Evolutionary conservation across 2,113 vertebrate genomes (phyloP).

Genomic region (Pseudonaja textilis): DNA sequence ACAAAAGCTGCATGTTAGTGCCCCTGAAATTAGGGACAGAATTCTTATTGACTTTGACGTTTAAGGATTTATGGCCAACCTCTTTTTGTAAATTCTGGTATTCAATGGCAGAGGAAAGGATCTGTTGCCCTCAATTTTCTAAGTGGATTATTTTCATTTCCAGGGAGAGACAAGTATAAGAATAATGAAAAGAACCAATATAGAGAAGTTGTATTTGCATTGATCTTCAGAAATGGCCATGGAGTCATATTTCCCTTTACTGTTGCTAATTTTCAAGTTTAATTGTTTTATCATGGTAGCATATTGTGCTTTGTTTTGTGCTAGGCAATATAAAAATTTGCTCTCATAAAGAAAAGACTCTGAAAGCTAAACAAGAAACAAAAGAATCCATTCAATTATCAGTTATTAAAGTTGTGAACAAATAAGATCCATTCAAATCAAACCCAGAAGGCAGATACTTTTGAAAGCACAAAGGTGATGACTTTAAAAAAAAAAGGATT

Average conservation of each 20-base stretch:
- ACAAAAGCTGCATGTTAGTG: not conserved
- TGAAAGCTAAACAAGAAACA: slow-evolving; percentile 1
- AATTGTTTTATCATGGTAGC: slow-evolving; percentile 9
- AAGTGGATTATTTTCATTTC: not conserved
- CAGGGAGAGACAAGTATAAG: not conserved
- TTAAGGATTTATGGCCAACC: not conserved
- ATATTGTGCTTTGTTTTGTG: not conserved
- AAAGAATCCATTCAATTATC: not conserved
- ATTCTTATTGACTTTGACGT: not conserved
- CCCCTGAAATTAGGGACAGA: not conserved
- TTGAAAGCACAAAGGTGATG: not conserved
- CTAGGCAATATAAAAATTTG: slow-evolving; percentile 2
- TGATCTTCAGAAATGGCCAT: not conserved
- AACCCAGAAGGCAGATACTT: not conserved
- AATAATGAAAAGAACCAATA: not conserved
- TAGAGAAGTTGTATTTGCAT: not conserved
- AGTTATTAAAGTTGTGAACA: slow-evolving; percentile 3
- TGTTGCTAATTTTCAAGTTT: not conserved
- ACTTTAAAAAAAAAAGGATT: not conserved
- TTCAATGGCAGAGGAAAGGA: not conserved
- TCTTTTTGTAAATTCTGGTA: not conserved
- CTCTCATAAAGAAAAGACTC: not conserved
- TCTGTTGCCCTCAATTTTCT: not conserved
- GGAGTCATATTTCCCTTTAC: not conserved
- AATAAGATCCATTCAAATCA: not conserved